Percentiles rank a stretch among this genome's conserved stretches.
phyloP scores from a whole-genome alignment of 2,797 vertebrate genomes.

The Fistularia tabacaria region DNA sequence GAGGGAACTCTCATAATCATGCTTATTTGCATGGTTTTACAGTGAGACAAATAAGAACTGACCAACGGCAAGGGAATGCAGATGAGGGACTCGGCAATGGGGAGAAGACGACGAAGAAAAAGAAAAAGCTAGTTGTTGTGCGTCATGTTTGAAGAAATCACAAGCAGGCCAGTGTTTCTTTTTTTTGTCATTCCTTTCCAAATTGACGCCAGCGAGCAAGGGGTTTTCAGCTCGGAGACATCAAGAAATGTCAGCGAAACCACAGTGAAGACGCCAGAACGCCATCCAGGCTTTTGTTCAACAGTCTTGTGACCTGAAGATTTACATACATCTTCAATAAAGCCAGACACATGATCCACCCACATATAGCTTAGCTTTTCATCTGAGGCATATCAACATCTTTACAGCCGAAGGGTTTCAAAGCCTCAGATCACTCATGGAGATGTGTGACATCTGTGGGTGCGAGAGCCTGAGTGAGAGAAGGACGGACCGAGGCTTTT shows the following conservation, averaged over 20 bases:
- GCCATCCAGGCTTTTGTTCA: slow-evolving; percentile 52
- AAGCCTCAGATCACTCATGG: slow-evolving; percentile 45
- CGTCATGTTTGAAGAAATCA: slow-evolving; percentile 41
- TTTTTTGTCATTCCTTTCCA: slow-evolving; percentile 23
- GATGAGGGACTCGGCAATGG: slow-evolving; percentile 25
- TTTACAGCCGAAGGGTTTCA: slow-evolving; percentile 50
- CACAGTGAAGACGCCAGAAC: slow-evolving; percentile 37
- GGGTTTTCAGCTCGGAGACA: slow-evolving; percentile 38
- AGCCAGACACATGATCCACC: slow-evolving; percentile 42
- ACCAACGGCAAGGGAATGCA: slow-evolving; percentile 48
- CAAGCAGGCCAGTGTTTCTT: slow-evolving; percentile 8
- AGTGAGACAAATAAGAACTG: slow-evolving; percentile 34
- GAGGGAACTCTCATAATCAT: slow-evolving; percentile 54
- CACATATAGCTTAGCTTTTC: slow-evolving; percentile 41
- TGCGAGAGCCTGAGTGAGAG: slow-evolving; percentile 21
- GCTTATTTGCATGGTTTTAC: slow-evolving; percentile 58
- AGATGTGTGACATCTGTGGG: slow-evolving; percentile 45
- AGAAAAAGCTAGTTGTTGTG: slow-evolving; percentile 21
- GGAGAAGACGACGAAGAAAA: no score
- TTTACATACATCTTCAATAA: slow-evolving; percentile 59
- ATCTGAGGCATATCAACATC: slow-evolving; percentile 46
- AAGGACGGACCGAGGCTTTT: slow-evolving; percentile 25
- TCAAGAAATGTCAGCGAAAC: slow-evolving; percentile 40
- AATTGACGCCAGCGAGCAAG: slow-evolving; percentile 45
- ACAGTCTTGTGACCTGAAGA: slow-evolving; percentile 54